Evolutionary conservation across 2,113 vertebrate species (phyloP), one percentile per base, ranked within the genome.

Genomic region (Mungos mungo): DNA sequence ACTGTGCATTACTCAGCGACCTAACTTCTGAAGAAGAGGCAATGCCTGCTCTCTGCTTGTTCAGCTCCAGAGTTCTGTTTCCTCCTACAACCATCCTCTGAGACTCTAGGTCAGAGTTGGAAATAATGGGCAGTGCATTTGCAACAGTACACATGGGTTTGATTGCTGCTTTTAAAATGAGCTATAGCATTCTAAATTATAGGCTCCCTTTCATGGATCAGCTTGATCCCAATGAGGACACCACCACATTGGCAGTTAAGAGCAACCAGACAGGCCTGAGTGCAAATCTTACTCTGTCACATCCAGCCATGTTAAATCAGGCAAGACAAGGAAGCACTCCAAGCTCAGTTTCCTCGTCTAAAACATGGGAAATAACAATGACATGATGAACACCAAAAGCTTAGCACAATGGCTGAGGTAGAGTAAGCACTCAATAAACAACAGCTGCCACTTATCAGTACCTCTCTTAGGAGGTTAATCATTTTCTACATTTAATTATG

Each of bases 111-210:
- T 52, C 86, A 81, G 86, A 47, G 13, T 76, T 0, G 0, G 82
- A 96, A 84, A 72, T 50, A 74, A 88, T 11, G 29, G 60, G 41
- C 66, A 57, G 71, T 19, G 27, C 1, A 0, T 60, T 93, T 50
- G 31, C 16, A 23, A 3, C 29, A 38, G 63, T 65, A 65, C 41
- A 52, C 1, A 7, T 27, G 21, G 47, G 29, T 47, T 33, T n/a
- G 79, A 60, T 27, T 7, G 25, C 76, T 79, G 86, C 77, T 57
- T 96, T 57, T 85, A 45, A 14, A 86, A 84, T 23, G 65, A 71
- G 38, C 18, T 13, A 3, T 11, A 85, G 3, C 21, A 23, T 52
- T 92, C 54, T 87, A 71, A 65, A 74, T 87, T 50, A 38, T 6
- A 93, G 54, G 69, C 33, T 97, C 21, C 7, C 35, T 91, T 54